Evolutionary conservation across 2,113 vertebrate species (phyloP).

Genomic region (Oreamnos americanus): DNA sequence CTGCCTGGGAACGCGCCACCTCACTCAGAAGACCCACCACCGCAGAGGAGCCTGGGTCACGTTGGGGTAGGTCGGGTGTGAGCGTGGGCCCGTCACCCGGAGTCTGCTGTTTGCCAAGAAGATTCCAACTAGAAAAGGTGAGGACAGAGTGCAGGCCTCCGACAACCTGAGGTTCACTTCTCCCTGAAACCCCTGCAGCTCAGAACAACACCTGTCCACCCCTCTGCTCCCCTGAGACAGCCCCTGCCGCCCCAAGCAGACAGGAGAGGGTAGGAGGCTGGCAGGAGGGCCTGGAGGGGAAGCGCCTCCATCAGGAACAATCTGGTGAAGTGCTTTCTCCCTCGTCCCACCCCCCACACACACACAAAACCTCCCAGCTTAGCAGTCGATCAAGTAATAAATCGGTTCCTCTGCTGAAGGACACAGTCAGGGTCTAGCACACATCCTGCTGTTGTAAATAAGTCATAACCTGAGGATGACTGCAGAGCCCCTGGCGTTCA

Average conservation of each 20-base stretch:
- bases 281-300: neutral
- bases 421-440: neutral
- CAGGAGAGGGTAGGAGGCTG: neutral
- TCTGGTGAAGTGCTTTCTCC: neutral
- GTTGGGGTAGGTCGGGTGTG: neutral
- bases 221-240: neutral
- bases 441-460: neutral
- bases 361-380: neutral
- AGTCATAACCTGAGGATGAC: neutral
- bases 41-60: neutral
- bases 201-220: neutral
- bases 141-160: neutral
- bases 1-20: too few relatives aligned
- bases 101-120: neutral
- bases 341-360: rapidly evolving
- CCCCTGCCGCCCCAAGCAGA: neutral
- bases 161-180: neutral
- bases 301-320: neutral
- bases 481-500: neutral
- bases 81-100: rapidly evolving
- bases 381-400: neutral
- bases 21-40: too few relatives aligned
- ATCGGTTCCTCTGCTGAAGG: neutral
- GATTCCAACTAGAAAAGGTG: neutral
- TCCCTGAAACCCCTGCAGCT: neutral